Evolutionary conservation across 2,113 vertebrate genomes (phyloP), one percentile per base, ranked within the genome.

Genomic region (Protomyctophum bolini): DNA sequence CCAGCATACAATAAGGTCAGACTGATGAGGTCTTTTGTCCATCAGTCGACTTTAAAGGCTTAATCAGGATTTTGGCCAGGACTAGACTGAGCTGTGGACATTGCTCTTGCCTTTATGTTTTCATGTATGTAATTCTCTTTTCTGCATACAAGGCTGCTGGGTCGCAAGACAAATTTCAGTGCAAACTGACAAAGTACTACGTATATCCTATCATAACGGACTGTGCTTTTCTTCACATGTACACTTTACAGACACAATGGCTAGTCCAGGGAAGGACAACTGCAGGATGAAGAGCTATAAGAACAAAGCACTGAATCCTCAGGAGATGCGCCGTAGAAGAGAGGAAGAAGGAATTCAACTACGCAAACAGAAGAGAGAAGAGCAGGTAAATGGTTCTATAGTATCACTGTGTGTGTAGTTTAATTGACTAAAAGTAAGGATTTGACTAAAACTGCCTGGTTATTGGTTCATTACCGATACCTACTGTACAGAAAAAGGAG

Each of bases 291-390:
- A 95, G 89, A 97, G 95, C 89, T 98, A 97, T 68, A 98, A 97
- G 88, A 97, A 98, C 90, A 97, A 97, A 84, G 96, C 96, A 0
- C 86, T 97, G 79, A 98, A 97, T 90, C 94, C 96, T 47, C 96
- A 97, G 89, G 96, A 97, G 86, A 97, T 98, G 96, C 94, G 95
- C 7, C 91, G 96, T 49, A 89, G 95, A 76, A 95, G 96, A 87
- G 96, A 98, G 81, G 96, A 98, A 79, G 96, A 97, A 86, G 96
- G 96, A 76, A 95, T 97, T 77, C 96, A 97, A 67, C 93, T 98
- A 58, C 93, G 96, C 73, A 98, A 97, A 86, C 96, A 98, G 81
- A 98, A 98, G 70, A 92, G 96, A 70, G 96, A 97, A 88, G 96
- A 98, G 68, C 96, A 98, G 90, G 96, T 97, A 73, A 78, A 41